Evolutionary conservation across 2,797 vertebrate genomes (phyloP), one percentile per base, ranked within the genome.

Genomic region (Liparis tanakae): DNA sequence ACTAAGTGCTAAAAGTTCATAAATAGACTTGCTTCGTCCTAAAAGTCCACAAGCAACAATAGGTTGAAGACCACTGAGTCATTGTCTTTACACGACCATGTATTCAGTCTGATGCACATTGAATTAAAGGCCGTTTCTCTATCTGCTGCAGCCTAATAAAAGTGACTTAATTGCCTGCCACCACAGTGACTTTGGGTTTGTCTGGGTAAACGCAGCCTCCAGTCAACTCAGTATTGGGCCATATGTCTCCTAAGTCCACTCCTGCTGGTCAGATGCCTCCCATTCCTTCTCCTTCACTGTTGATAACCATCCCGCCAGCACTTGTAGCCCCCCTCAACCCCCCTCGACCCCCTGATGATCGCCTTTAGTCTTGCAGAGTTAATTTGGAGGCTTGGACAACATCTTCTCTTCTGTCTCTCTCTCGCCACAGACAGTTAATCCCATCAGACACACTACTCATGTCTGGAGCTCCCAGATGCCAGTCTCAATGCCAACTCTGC

Each of bases 401-500:
- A 82, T 87, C 83, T 86, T 80, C 54, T 78, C 75, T 61, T 81
- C 90, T 78, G 62, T 65, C n/a, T 89, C 64, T 82, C 77, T 82
- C 74, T 89, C 81, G 58, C 82, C 82, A 87, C 78, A 85, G 87
- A 85, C 86, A 81, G 88, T 89, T 92, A 91, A 92, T 94, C 91
- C 88, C 90, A 90, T 93, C 85, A 91, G 92, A 93, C 85, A 86
- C 90, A 87, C 84, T 77, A 79, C 85, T 89, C 86, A 87, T 85
- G 91, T 93, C 81, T 81, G 71, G 69, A 82, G 78, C 80, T 87
- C 83, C 87, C 84, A 88, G 82, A 88, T 88, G 87, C 88, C 90
- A 90, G 70, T 88, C 81, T 83, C 85, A 81, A 74, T 87, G 90
- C 90, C 91, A 90, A 75, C 63, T 77, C 80, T 85, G 79, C 81